These are phyloP conservation scores for Plagodis pulveraria DNA, from an alignment of 2,888 invertebrate species.

Conservation along the genomic window DNA sequence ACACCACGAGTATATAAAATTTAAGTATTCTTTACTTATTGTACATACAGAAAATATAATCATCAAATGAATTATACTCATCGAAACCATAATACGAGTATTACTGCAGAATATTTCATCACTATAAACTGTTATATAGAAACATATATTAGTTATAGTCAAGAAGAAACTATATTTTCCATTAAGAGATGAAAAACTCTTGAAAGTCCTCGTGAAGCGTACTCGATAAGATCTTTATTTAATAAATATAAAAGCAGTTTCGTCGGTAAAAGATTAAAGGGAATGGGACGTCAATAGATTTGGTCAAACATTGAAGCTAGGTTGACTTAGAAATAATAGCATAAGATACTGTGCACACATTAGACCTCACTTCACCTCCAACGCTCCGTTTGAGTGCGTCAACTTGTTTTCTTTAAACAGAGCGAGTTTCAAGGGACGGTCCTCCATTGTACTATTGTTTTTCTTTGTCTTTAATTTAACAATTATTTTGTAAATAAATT, in stretches of 20 bases:
- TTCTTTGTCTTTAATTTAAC: constrained; percentile 42
- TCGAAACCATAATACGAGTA: too few relatives aligned
- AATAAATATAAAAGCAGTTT: constrained; percentile 60
- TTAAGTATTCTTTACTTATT: too few relatives aligned
- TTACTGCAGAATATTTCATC: too few relatives aligned
- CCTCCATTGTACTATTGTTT: constrained; percentile 46
- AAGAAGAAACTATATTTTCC: constrained; percentile 24
- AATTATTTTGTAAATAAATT: constrained; percentile 44
- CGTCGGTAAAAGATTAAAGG: constrained; percentile 78
- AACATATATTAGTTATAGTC: too few relatives aligned
- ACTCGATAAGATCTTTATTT: constrained; percentile 43
- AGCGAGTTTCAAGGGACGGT: constrained; percentile 53
- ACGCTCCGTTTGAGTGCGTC: constrained; percentile 72
- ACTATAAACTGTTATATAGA: too few relatives aligned
- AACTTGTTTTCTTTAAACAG: constrained; percentile 80
- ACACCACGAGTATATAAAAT: too few relatives aligned
- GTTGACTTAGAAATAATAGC: constrained; percentile 82
- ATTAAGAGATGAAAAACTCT: constrained; percentile 11
- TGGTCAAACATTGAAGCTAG: constrained; percentile 75
- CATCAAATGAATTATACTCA: too few relatives aligned
- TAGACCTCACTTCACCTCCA: constrained; percentile 71
- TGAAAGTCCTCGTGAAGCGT: constrained; percentile 24
- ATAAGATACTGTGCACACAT: constrained; percentile 77
- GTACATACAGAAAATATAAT: too few relatives aligned
- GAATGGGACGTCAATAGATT: constrained; percentile 73